A percentile compares a stretch with the other conserved stretches of the same genome.
These are phyloP conservation scores for Cheilinus undulatus DNA, from an alignment of 2,113 vertebrate genomes.

Conservation along the genomic window DNA sequence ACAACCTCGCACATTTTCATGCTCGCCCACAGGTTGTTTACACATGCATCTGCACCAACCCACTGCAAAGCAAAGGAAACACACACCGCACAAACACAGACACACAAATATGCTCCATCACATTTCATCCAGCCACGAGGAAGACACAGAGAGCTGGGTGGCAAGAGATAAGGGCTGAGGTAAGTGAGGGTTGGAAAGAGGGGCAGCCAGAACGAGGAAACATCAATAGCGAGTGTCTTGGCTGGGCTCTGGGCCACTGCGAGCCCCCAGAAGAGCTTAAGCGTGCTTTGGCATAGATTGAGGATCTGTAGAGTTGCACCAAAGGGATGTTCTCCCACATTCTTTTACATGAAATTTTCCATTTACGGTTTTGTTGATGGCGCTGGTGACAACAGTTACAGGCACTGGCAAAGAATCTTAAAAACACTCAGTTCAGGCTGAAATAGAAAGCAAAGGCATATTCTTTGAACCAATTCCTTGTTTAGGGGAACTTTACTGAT, in stretches of 20 bases:
- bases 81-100: neutral
- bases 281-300: constrained; percentile 55
- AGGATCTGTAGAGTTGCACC: constrained; percentile 42
- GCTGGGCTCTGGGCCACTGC: constrained; percentile 59
- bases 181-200: constrained; percentile 43
- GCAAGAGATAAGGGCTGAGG: constrained; percentile 66
- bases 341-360: constrained; percentile 42
- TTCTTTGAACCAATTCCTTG: constrained; percentile 13
- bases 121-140: constrained; percentile 36
- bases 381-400: constrained; percentile 28
- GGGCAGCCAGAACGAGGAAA: constrained; percentile 53
- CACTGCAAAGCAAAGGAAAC: constrained; percentile 33
- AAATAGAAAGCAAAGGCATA: neutral
- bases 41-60: constrained; percentile 60
- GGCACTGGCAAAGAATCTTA: constrained; percentile 21
- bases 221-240: constrained; percentile 63
- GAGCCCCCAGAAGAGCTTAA: constrained; percentile 55
- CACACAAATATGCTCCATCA: constrained; percentile 16
- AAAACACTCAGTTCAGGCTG: constrained; percentile 22
- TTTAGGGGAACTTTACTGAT: constrained; percentile 17
- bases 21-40: constrained; percentile 69
- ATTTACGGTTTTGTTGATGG: constrained; percentile 28
- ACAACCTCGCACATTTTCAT: constrained; percentile 48
- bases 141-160: constrained; percentile 60
- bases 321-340: constrained; percentile 48